Percentiles rank a stretch among this genome's conserved stretches.
phyloP scores from a whole-genome alignment of 1,140 invertebrate genomes.

The Drosophila sulfurigaster region DNA sequence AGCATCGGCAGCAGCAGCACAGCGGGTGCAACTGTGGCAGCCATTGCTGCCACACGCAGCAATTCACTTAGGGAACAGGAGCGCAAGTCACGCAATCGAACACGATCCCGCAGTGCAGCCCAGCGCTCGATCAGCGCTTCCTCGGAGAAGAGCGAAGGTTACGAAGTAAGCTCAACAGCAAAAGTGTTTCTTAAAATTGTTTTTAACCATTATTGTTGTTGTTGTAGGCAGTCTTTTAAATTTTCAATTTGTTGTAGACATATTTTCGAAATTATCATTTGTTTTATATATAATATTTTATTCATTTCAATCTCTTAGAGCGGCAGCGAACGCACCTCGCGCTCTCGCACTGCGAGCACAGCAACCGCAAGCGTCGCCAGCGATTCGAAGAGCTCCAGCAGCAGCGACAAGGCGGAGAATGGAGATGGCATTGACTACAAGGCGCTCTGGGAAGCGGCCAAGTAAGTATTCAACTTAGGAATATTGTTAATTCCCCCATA shows the following conservation, averaged over 20 bases:
- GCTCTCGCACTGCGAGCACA: constrained; percentile 87
- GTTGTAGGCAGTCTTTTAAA: constrained; percentile 29
- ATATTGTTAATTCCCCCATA: not conserved
- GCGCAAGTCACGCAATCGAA: constrained; percentile 80
- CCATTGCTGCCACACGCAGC: constrained; percentile 75
- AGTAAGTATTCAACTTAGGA: constrained; percentile 70
- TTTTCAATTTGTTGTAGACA: not conserved
- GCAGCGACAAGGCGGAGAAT: constrained; percentile 87
- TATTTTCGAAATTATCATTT: not conserved
- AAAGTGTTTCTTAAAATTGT: not conserved
- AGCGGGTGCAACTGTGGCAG: constrained; percentile 67
- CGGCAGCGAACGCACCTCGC: constrained; percentile 88
- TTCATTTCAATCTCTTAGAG: constrained; percentile 87
- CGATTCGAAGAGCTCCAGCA: constrained; percentile 60
- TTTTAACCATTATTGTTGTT: constrained; percentile 42
- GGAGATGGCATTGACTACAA: constrained; percentile 93
- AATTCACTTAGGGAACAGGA: constrained; percentile 83
- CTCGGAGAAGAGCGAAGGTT: constrained; percentile 88
- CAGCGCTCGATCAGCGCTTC: constrained; percentile 81
- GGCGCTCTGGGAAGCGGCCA: constrained; percentile 91
- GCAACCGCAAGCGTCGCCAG: constrained; percentile 85
- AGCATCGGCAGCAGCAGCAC: constrained; percentile 36
- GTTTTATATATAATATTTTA: not conserved
- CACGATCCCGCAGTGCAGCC: constrained; percentile 74
- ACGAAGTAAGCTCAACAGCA: constrained; percentile 87